A percentile compares a stretch with the other conserved stretches of the same genome.
phyloP scores from a whole-genome alignment of 2,888 invertebrate species.

The Microplitis deprimator region DNA sequence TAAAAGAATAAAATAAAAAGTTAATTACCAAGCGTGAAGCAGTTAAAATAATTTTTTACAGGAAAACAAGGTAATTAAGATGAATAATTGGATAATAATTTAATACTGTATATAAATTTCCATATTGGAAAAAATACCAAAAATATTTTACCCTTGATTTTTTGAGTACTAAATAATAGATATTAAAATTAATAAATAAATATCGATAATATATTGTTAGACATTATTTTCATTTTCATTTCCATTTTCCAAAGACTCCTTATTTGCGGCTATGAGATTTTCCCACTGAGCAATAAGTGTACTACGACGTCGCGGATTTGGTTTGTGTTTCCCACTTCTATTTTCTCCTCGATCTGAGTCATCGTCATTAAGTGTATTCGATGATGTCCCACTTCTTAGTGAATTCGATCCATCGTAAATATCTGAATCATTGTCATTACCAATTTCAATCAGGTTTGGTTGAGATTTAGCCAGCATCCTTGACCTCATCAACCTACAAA shows the following conservation, averaged over 20 bases:
- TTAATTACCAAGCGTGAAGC: too few relatives aligned
- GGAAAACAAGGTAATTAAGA: too few relatives aligned
- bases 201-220: conserved; percentile 41
- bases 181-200: conserved; percentile 1
- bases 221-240: conserved; percentile 60
- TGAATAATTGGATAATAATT: background rate
- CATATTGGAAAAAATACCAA: conserved; percentile 4
- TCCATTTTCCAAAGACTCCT: conserved; percentile 59
- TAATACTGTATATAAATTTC: conserved; percentile 36
- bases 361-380: conserved; percentile 65
- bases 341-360: conserved; percentile 60
- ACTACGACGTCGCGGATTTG: conserved; percentile 74
- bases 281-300: conserved; percentile 88
- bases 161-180: background rate
- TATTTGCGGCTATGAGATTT: conserved; percentile 76
- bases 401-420: conserved; percentile 66
- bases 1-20: too few relatives aligned
- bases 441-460: conserved; percentile 70
- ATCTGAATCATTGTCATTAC: conserved; percentile 67
- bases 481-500: conserved; percentile 68
- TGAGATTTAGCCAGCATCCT: conserved; percentile 71
- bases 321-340: conserved; percentile 62
- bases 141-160: background rate
- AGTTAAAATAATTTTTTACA: too few relatives aligned
- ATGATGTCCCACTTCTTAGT: conserved; percentile 64